phyloP scores from a whole-genome alignment of 2,113 vertebrate species.

The Mungos mungo region DNA sequence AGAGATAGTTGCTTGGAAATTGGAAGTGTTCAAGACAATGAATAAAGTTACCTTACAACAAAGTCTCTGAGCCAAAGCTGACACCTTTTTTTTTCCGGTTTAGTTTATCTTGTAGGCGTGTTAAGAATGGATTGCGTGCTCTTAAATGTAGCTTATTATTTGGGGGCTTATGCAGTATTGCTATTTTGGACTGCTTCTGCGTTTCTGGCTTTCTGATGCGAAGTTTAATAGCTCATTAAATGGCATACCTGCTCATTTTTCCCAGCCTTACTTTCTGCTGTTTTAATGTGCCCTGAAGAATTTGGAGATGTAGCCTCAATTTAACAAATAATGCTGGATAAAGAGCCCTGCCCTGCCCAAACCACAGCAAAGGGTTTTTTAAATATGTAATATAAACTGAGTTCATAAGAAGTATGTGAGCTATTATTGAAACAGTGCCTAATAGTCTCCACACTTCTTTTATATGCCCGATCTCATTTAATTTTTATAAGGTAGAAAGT shows the following conservation, averaged over 20 bases:
- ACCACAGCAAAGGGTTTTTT: background rate
- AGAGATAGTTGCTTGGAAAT: background rate
- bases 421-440: background rate
- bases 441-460: background rate
- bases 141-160: constrained; percentile 43
- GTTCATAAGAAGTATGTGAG: background rate
- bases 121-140: constrained; percentile 12
- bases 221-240: constrained; percentile 52
- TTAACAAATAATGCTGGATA: constrained; percentile 13
- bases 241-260: background rate
- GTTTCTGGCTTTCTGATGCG: constrained; percentile 47
- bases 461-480: background rate
- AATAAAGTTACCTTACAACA: background rate
- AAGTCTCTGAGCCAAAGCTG: background rate
- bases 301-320: background rate
- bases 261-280: background rate
- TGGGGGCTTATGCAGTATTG: constrained; percentile 34
- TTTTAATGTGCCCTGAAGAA: background rate
- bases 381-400: background rate
- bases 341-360: background rate
- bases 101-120: background rate
- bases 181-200: constrained; percentile 36
- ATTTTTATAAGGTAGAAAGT: background rate
- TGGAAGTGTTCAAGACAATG: background rate
- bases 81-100: background rate